A percentile compares a stretch with the other conserved stretches of the same genome.
These are phyloP conservation scores for Aphelenchoides bicaudatus DNA, from an alignment of 2,888 invertebrate species.

Conservation along the genomic window DNA sequence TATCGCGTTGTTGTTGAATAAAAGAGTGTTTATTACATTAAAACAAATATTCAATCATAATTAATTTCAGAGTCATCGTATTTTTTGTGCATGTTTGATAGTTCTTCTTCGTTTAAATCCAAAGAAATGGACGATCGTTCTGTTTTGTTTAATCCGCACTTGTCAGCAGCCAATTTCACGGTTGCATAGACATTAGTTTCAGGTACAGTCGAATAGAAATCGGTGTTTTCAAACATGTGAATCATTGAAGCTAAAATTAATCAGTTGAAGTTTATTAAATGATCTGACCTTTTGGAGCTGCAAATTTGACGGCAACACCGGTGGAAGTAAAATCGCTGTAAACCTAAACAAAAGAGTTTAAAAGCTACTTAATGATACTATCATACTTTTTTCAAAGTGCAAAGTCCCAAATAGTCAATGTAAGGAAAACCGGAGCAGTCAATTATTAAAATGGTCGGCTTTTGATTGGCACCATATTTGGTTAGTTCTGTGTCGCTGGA, in stretches of 20 bases:
- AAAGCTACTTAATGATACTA: constrained; percentile 2
- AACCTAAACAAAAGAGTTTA: constrained; percentile 30
- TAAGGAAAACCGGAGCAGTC: constrained; percentile 58
- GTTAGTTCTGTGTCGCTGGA: constrained; percentile 9
- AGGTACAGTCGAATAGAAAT: constrained; percentile 50
- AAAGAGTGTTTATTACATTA: background rate
- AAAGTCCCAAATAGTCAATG: constrained; percentile 50
- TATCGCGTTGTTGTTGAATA: constrained; percentile 1
- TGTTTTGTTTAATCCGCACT: no score
- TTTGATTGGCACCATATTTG: constrained; percentile 1
- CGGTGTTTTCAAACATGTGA: constrained; percentile 49
- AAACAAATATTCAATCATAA: no score
- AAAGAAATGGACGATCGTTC: no score
- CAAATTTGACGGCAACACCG: constrained; percentile 48
- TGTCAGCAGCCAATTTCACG: constrained; percentile 31
- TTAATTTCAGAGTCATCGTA: no score
- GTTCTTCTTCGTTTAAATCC: no score
- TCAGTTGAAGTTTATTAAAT: no score
- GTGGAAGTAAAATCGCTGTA: constrained; percentile 43
- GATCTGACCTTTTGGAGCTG: constrained; percentile 46
- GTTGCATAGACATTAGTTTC: constrained; percentile 38
- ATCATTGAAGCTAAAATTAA: constrained; percentile 42
- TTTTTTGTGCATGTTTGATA: no score
- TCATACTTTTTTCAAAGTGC: constrained; percentile 42
- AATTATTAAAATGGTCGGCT: constrained; percentile 40